Evolutionary conservation across 2,888 invertebrate genomes (phyloP).

Genomic region (Cantharis rufa): DNA sequence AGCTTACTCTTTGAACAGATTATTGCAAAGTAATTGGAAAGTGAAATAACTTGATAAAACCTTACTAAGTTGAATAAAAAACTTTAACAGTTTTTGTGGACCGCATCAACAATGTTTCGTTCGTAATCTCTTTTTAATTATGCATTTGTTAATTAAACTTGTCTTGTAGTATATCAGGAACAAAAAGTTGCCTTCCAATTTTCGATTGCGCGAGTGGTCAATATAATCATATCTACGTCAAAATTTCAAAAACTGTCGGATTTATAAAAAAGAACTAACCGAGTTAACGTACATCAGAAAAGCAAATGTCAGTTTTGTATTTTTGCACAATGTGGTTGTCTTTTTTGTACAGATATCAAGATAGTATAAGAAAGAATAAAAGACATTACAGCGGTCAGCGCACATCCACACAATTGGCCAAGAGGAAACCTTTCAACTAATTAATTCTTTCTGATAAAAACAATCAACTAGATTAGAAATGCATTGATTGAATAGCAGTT

Average conservation of each 20-base stretch:
- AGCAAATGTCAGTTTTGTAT: conserved; percentile 32
- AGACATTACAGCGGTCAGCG: conserved; percentile 36
- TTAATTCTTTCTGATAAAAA: conserved; percentile 45
- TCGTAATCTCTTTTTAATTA: not conserved
- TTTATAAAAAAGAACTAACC: conserved; percentile 13
- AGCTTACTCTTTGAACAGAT: conserved; percentile 11
- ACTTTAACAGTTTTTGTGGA: not conserved
- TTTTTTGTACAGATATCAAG: conserved; percentile 29
- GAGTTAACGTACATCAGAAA: conserved; percentile 33
- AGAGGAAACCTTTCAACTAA: conserved; percentile 48
- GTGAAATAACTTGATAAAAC: conserved; percentile 11
- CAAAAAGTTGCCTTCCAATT: not conserved
- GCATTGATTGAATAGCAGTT: conserved; percentile 25
- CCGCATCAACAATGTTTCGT: not conserved
- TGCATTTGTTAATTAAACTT: not conserved
- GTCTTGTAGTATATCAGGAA: not conserved
- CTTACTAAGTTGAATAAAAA: not conserved
- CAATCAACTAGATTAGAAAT: conserved; percentile 40
- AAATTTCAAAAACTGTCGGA: not conserved
- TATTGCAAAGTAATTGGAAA: conserved; percentile 17
- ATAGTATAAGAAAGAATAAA: conserved; percentile 33
- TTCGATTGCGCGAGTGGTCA: not conserved
- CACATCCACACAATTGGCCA: conserved; percentile 22
- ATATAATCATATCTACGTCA: not conserved
- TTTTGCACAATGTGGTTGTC: conserved; percentile 36